phyloP scores from a whole-genome alignment of 2,113 vertebrate genomes.

The Pristiophorus japonicus region DNA sequence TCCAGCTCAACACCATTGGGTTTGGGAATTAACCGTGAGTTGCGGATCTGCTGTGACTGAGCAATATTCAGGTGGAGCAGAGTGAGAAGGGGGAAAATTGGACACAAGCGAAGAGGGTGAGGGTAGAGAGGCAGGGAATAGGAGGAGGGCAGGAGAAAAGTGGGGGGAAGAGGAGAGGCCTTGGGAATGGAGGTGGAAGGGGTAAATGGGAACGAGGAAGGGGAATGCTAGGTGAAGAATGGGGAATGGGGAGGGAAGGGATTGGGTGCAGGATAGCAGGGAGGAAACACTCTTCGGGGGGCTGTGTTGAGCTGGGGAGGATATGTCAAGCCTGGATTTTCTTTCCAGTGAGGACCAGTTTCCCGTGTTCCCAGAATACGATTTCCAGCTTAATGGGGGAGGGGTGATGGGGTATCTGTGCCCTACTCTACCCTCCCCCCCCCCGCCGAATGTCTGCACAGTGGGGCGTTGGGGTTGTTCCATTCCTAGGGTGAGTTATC shows the following conservation, averaged over 20 bases:
- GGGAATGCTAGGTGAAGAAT: no score
- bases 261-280: neutral
- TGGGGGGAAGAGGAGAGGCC: neutral
- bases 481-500: no score
- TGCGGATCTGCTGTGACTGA: neutral
- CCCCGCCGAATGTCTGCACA: no score
- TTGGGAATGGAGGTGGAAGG: neutral
- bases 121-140: no score
- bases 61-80: neutral
- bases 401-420: no score
- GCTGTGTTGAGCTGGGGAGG: neutral
- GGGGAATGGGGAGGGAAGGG: no score
- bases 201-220: no score
- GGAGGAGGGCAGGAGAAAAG: no score
- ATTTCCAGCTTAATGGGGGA: no score
- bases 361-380: neutral
- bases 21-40: neutral
- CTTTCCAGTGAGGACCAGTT: neutral
- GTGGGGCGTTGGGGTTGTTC: no score
- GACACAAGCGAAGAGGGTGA: neutral
- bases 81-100: neutral
- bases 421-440: no score
- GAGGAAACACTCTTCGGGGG: neutral
- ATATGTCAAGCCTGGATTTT: neutral
- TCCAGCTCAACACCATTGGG: neutral